phyloP scores from a whole-genome alignment of 2,113 vertebrate genomes.

The Melozone crissalis region DNA sequence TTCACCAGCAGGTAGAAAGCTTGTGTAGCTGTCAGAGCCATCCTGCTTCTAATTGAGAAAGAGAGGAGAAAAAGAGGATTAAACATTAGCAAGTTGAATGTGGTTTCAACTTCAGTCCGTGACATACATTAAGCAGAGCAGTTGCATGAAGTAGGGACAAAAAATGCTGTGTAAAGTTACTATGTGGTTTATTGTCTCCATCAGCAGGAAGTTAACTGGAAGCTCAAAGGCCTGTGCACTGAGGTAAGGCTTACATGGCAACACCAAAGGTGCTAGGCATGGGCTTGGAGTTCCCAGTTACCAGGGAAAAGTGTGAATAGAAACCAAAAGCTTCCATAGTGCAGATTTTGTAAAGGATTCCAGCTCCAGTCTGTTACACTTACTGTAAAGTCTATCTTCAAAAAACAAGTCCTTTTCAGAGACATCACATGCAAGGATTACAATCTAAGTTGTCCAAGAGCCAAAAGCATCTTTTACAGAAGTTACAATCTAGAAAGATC shows the following conservation, averaged over 20 bases:
- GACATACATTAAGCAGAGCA: neutral
- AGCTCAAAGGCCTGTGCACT: neutral
- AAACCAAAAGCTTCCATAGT: neutral
- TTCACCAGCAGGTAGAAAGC: constrained; percentile 90
- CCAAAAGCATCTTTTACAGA: neutral
- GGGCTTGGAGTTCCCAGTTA: neutral
- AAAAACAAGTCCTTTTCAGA: neutral
- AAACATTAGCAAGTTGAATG: neutral
- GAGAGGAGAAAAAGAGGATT: neutral
- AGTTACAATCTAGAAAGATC: neutral
- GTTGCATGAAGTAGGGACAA: neutral
- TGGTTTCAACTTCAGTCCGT: neutral
- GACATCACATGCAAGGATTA: neutral
- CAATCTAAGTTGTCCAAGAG: neutral
- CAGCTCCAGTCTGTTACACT: neutral
- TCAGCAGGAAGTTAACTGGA: neutral
- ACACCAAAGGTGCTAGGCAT: neutral
- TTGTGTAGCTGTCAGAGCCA: constrained; percentile 86
- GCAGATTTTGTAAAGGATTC: neutral
- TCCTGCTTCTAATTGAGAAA: constrained; percentile 77
- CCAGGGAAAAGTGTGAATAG: neutral
- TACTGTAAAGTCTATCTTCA: neutral
- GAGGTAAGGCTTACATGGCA: neutral
- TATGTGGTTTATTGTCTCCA: neutral
- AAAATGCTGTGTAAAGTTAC: neutral